phyloP scores from a whole-genome alignment of 2,797 vertebrate genomes.

The Ctenopoma kingsleyae region DNA sequence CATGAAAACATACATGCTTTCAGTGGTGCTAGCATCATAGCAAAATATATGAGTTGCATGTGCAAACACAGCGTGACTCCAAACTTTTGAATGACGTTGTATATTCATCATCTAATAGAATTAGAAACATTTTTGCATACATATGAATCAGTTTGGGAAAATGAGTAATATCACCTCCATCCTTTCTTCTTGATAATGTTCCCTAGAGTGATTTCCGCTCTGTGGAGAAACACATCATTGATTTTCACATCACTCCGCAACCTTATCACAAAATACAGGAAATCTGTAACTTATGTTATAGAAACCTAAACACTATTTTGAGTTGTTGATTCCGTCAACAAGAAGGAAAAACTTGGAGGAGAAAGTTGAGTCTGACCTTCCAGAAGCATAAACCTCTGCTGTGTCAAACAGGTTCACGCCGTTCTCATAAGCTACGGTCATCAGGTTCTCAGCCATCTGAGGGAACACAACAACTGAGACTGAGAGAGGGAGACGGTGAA shows the following conservation, averaged over 20 bases:
- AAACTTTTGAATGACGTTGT: no score
- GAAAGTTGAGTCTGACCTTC: constrained; percentile 77
- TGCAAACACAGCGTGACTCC: no score
- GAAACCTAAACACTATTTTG: neutral
- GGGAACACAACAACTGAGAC: constrained; percentile 53
- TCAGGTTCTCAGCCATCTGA: constrained; percentile 87
- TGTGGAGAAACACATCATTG: constrained; percentile 66
- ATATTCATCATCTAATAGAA: constrained; percentile 26
- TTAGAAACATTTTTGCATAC: constrained; percentile 37
- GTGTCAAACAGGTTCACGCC: constrained; percentile 88
- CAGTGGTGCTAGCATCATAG: no score
- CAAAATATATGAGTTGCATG: no score
- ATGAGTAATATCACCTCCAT: constrained; percentile 87
- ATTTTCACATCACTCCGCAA: constrained; percentile 11
- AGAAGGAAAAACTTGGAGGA: constrained; percentile 14
- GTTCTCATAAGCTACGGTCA: constrained; percentile 87
- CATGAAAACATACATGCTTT: no score
- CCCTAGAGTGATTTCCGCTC: constrained; percentile 91
- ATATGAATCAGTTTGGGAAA: constrained; percentile 43
- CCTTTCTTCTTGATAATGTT: constrained; percentile 93
- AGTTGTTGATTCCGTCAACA: neutral
- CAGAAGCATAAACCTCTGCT: constrained; percentile 87
- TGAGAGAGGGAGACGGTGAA: constrained; percentile 34
- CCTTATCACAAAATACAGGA: constrained; percentile 6
- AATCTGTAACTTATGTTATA: neutral